Evolutionary conservation across 2,113 vertebrate genomes (phyloP).

Genomic region (Boleophthalmus pectinirostris): DNA sequence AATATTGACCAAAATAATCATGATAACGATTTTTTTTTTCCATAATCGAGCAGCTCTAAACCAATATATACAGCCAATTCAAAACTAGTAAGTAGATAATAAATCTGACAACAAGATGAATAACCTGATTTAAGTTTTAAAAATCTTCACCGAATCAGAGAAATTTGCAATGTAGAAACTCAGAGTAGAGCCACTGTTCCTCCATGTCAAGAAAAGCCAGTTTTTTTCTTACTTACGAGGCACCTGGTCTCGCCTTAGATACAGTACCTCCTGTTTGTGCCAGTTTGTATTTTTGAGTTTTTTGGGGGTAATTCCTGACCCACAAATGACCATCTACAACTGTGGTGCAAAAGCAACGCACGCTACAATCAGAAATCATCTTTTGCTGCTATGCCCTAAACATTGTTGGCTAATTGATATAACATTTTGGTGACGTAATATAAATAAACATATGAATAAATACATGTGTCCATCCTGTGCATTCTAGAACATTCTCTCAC

Average conservation of each 20-base stretch:
- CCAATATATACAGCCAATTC: too few species aligned
- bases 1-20: too few species aligned
- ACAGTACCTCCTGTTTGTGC: neutral
- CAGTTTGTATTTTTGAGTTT: neutral
- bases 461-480: neutral
- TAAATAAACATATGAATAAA: neutral
- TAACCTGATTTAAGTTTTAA: too few species aligned
- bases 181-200: too few species aligned
- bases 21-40: too few species aligned
- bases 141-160: too few species aligned
- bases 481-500: neutral
- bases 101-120: too few species aligned
- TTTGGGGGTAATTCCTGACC: neutral
- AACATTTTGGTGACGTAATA: neutral
- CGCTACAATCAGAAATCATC: neutral
- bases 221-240: neutral
- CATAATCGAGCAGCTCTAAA: too few species aligned
- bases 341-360: neutral
- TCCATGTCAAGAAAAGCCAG: too few species aligned
- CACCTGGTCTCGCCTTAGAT: neutral
- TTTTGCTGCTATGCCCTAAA: neutral
- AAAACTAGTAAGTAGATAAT: too few species aligned
- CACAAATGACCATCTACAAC: neutral
- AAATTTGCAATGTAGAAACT: too few species aligned
- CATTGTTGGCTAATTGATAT: neutral